Evolutionary conservation across 2,797 vertebrate genomes (phyloP).

Genomic region (Hylomyscus alleni): DNA sequence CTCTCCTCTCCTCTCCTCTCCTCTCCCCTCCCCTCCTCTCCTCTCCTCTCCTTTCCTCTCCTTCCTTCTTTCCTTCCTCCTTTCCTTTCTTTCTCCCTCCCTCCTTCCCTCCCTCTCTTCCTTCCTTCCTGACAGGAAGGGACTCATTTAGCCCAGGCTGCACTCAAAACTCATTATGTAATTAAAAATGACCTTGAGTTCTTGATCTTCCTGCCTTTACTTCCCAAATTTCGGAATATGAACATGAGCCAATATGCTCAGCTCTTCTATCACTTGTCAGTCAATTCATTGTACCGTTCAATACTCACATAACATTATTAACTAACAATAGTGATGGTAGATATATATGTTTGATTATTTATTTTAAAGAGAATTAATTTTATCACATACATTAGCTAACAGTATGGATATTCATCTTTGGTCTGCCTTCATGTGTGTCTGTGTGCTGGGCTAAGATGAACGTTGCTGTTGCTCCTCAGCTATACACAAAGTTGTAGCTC

Average conservation of each 20-base stretch:
- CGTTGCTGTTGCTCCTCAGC: background rate
- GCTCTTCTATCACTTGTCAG: background rate
- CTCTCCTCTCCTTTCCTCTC: no score
- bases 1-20: no score
- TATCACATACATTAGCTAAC: background rate
- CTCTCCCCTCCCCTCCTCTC: no score
- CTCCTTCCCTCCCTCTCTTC: background rate
- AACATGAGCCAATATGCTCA: background rate
- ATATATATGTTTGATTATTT: background rate
- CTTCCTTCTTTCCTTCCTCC: background rate
- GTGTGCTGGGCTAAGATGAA: background rate
- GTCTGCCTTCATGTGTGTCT: background rate
- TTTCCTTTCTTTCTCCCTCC: background rate
- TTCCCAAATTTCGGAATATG: background rate
- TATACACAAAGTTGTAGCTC: background rate
- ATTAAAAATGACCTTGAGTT: background rate
- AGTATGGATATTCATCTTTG: background rate
- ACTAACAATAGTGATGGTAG: background rate
- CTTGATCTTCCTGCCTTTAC: background rate
- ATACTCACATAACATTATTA: background rate
- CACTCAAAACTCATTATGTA: background rate
- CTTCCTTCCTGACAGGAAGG: background rate
- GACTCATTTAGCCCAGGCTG: background rate
- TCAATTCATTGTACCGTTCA: background rate
- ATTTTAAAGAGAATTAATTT: background rate